Evolutionary conservation across 2,113 vertebrate species (phyloP).

Genomic region (Eclectus roratus): DNA sequence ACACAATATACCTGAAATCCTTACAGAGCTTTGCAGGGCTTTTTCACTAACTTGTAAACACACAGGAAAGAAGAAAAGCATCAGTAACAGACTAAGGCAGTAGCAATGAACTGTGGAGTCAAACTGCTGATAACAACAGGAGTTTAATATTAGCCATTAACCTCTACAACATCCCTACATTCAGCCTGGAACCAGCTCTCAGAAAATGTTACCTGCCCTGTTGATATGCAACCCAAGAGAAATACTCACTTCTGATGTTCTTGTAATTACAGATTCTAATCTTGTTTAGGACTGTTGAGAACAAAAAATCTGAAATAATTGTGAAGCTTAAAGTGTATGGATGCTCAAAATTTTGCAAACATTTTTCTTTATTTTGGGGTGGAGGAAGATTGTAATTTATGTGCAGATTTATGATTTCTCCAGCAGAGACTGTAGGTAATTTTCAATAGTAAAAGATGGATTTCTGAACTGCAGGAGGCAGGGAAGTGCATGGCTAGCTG

Average conservation of each 20-base stretch:
- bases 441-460: neutral
- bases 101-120: conserved; percentile 37
- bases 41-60: neutral
- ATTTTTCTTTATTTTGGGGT: neutral
- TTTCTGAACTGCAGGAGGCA: conserved; percentile 8
- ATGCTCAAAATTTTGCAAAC: neutral
- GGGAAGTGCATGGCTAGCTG: neutral
- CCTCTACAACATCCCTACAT: conserved; percentile 2
- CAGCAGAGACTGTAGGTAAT: neutral
- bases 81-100: neutral
- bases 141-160: conserved; percentile 43
- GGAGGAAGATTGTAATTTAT: neutral
- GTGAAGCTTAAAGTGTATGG: neutral
- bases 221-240: neutral
- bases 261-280: neutral
- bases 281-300: neutral
- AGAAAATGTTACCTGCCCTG: neutral
- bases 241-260: neutral
- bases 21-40: neutral
- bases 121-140: conserved; percentile 27
- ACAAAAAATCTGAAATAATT: neutral
- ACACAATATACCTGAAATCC: neutral
- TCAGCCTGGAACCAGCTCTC: neutral
- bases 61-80: neutral
- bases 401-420: neutral